Percentiles rank a stretch among this genome's conserved stretches.
Evolutionary conservation across 2,113 vertebrate species (phyloP).

Genomic region (Hydropotes inermis): DNA sequence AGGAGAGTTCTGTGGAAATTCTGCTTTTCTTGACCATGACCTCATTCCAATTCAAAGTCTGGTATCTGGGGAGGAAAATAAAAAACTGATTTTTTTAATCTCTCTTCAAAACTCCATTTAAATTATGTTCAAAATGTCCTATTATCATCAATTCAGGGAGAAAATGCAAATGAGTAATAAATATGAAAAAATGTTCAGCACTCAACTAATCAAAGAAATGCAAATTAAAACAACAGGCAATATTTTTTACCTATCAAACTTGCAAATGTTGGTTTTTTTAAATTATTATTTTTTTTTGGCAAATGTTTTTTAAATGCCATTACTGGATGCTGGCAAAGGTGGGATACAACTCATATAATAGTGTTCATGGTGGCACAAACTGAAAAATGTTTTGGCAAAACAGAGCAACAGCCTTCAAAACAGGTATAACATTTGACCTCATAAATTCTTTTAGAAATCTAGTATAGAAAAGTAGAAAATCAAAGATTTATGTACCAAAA

Average conservation of each 20-base stretch:
- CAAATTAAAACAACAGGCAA: conserved; percentile 53
- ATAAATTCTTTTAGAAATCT: neutral
- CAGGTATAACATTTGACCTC: neutral
- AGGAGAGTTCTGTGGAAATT: neutral
- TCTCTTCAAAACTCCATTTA: conserved; percentile 40
- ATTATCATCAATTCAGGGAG: conserved; percentile 25
- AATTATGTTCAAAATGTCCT: conserved; percentile 48
- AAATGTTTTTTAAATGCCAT: conserved; percentile 30
- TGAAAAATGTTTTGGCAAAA: conserved; percentile 27
- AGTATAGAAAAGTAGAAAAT: neutral
- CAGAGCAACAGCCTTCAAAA: neutral
- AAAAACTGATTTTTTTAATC: neutral
- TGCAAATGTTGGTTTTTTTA: neutral
- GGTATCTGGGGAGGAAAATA: neutral
- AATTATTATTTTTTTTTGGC: neutral
- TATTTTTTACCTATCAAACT: conserved; percentile 48
- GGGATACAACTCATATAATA: neutral
- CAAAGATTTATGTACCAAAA: neutral
- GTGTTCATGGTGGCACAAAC: neutral
- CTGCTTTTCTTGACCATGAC: conserved; percentile 13
- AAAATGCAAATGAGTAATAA: conserved; percentile 54
- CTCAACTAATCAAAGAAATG: conserved; percentile 64
- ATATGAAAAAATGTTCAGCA: conserved; percentile 46
- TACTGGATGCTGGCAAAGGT: neutral
- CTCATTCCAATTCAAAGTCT: neutral